These are phyloP conservation scores for Gymnocheta viridis DNA, from an alignment of 2,888 invertebrate species.

Conservation along the genomic window DNA sequence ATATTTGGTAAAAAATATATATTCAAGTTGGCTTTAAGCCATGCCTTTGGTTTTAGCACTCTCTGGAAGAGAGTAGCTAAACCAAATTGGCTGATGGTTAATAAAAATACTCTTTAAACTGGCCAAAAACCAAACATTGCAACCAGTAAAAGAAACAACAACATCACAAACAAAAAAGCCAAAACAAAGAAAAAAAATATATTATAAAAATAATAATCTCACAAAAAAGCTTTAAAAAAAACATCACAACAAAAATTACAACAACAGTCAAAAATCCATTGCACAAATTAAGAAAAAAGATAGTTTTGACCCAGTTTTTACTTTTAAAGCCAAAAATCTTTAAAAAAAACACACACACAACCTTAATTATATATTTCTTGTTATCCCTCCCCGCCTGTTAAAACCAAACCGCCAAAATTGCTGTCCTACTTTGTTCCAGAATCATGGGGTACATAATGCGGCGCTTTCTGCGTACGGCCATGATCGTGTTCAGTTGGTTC, in stretches of 20 bases:
- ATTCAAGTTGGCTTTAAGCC: conserved; percentile 48
- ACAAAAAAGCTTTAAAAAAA: conserved; percentile 20
- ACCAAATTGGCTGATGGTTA: conserved; percentile 66
- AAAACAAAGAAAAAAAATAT: conserved; percentile 46
- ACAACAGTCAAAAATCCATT: conserved; percentile 40
- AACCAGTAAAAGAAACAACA: conserved; percentile 37
- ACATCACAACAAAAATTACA: conserved; percentile 18
- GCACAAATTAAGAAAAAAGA: conserved; percentile 9
- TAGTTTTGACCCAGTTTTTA: conserved; percentile 62
- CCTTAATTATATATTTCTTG: conserved; percentile 26
- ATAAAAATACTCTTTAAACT: conserved; percentile 34
- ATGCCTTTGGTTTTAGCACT: conserved; percentile 64
- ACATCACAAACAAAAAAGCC: conserved; percentile 19
- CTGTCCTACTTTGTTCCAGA: conserved; percentile 83
- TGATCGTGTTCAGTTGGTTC: conserved; percentile 84
- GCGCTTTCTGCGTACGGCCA: conserved; percentile 84
- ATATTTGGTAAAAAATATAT: conserved; percentile 22
- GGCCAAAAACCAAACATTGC: conserved; percentile 37
- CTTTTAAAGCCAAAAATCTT: conserved; percentile 13
- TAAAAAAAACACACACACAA: conserved; percentile 11
- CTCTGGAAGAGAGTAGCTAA: conserved; percentile 61
- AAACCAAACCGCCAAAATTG: conserved; percentile 80
- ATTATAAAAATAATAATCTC: conserved; percentile 30
- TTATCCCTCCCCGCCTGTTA: conserved; percentile 63
- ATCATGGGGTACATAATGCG: conserved; percentile 84